These are phyloP conservation scores for Dolichotis patagonum DNA, from an alignment of 2,113 vertebrate genomes.

Conservation along the genomic window DNA sequence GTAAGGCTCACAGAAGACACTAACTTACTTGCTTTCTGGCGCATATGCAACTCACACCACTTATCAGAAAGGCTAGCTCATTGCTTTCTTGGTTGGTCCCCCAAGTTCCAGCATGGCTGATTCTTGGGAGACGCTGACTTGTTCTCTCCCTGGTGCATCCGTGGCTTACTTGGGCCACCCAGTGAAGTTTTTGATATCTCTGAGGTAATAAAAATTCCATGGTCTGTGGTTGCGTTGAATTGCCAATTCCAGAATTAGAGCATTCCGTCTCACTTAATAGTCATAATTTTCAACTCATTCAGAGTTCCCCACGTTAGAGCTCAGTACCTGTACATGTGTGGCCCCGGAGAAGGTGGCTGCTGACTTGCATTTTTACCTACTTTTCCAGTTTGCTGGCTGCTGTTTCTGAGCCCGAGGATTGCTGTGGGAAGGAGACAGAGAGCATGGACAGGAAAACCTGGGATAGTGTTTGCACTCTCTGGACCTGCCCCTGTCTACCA, in stretches of 20 bases:
- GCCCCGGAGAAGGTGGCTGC: background rate
- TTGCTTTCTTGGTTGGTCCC: too few species aligned
- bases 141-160: too few species aligned
- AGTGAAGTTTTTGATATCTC: background rate
- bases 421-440: background rate
- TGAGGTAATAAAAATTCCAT: background rate
- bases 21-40: too few species aligned
- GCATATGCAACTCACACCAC: too few species aligned
- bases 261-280: background rate
- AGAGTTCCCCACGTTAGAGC: background rate
- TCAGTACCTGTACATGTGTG: background rate
- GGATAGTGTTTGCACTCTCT: background rate
- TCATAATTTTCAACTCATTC: constrained; percentile 8
- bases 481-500: background rate
- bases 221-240: background rate
- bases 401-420: background rate
- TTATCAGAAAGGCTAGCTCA: too few species aligned
- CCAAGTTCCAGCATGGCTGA: too few species aligned
- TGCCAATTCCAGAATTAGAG: constrained; percentile 13
- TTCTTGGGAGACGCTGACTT: too few species aligned
- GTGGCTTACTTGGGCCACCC: too few species aligned
- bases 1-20: too few species aligned
- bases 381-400: background rate
- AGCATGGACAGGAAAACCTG: background rate
- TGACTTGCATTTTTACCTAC: background rate